Percentiles rank a stretch among this genome's conserved stretches.
phyloP scores from a whole-genome alignment of 2,888 invertebrate genomes.

The Agonopterix arenella region DNA sequence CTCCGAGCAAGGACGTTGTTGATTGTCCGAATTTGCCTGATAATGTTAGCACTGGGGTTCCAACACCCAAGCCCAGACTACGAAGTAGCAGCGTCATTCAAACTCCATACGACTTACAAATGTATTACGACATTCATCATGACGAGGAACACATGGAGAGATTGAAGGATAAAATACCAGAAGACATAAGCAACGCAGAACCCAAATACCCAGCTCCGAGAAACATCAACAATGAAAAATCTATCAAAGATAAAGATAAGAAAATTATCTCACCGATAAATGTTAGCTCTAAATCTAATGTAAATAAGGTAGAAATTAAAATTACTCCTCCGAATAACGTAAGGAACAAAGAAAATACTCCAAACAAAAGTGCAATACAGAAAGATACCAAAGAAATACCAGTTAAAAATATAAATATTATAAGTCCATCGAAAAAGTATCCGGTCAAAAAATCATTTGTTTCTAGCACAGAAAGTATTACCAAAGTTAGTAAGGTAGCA shows the following conservation, averaged over 20 bases:
- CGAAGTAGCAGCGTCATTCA: conserved; percentile 71
- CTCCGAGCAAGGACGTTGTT: conserved; percentile 44
- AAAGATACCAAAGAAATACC: conserved; percentile 67
- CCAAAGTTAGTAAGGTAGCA: conserved; percentile 62
- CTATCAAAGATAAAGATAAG: conserved; percentile 33
- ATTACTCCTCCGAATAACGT: conserved; percentile 35
- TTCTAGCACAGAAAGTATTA: conserved; percentile 52
- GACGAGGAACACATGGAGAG: conserved; percentile 65
- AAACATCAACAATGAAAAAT: conserved; percentile 44
- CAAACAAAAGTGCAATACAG: conserved; percentile 62
- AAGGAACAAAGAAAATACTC: conserved; percentile 47
- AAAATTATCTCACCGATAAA: conserved; percentile 31
- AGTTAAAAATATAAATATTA: conserved; percentile 56
- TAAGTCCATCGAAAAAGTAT: conserved; percentile 71
- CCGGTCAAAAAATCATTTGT: conserved; percentile 62
- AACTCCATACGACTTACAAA: conserved; percentile 70
- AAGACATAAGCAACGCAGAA: conserved; percentile 33
- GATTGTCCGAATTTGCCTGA: conserved; percentile 39
- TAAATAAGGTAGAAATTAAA: conserved; percentile 34
- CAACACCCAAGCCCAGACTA: conserved; percentile 59
- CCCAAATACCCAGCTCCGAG: conserved; percentile 47
- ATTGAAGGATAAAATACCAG: conserved; percentile 51
- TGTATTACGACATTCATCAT: conserved; percentile 67
- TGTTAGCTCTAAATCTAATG: conserved; percentile 28
- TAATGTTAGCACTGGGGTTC: conserved; percentile 27